Percentiles rank a stretch among this genome's conserved stretches.
phyloP scores from a whole-genome alignment of 2,113 vertebrate genomes.

The Microcebus lehilahytsara region DNA sequence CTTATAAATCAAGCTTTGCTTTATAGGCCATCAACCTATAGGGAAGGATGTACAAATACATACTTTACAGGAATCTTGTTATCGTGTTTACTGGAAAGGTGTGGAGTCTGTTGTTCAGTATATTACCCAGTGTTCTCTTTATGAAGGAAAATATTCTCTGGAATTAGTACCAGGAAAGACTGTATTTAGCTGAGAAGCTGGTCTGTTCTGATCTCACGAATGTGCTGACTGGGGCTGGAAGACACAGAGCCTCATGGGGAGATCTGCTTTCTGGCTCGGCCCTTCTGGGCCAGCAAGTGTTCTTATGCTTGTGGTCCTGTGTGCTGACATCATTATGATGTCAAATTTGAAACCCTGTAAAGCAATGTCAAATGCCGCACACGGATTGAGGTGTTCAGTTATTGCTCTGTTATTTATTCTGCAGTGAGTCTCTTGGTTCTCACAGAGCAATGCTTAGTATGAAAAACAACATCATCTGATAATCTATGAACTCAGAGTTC shows the following conservation, averaged over 20 bases:
- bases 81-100: not conserved
- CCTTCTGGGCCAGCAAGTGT: not conserved
- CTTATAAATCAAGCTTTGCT: not conserved
- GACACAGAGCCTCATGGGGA: not conserved
- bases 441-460: not conserved
- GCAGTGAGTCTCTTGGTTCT: not conserved
- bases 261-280: accelerated
- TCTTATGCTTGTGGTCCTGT: not conserved
- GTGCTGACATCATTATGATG: not conserved
- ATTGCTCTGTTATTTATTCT: not conserved
- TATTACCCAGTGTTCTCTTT: not conserved
- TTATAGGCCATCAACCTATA: not conserved
- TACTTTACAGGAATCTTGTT: not conserved
- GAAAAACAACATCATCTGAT: not conserved
- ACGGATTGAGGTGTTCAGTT: not conserved
- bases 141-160: not conserved
- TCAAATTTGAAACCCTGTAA: not conserved
- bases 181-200: not conserved
- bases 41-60: not conserved
- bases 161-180: not conserved
- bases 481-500: not conserved
- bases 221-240: not conserved
- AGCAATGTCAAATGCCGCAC: not conserved
- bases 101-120: not conserved
- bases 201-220: not conserved